A percentile compares a stretch with the other conserved stretches of the same genome.
phyloP scores from a whole-genome alignment of 2,888 invertebrate genomes.

The Archips xylosteana region DNA sequence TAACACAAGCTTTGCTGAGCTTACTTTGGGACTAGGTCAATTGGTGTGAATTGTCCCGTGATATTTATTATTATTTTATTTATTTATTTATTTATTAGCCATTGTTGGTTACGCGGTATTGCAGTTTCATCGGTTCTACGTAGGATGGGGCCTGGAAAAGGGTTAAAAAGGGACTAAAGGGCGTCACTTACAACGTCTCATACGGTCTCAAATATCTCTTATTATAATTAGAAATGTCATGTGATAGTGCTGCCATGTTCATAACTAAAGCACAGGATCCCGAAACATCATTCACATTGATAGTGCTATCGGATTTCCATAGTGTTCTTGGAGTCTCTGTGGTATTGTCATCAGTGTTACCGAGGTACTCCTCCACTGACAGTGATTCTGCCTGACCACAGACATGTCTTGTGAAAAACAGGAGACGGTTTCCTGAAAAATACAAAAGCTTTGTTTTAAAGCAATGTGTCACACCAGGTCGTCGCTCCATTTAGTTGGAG shows the following conservation, averaged over 20 bases:
- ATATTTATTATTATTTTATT: no score
- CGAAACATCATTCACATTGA: slow-evolving; percentile 66
- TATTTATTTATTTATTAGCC: no score
- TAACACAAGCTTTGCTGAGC: no score
- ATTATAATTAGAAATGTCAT: slow-evolving; percentile 58
- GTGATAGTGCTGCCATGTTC: slow-evolving; percentile 55
- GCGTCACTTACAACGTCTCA: slow-evolving; percentile 16
- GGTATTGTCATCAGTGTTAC: slow-evolving; percentile 10
- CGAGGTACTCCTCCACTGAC: slow-evolving; percentile 62
- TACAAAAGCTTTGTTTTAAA: not conserved
- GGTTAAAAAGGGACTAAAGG: no score
- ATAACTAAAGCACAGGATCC: slow-evolving; percentile 64
- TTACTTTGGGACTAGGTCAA: no score
- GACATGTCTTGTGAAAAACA: slow-evolving; percentile 64
- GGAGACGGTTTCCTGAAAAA: slow-evolving; percentile 62
- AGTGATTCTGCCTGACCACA: slow-evolving; percentile 55
- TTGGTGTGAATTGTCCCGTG: no score
- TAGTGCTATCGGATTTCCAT: slow-evolving; percentile 48
- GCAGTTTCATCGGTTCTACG: no score
- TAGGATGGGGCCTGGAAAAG: no score
- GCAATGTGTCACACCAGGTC: no score
- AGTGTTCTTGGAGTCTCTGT: slow-evolving; percentile 53
- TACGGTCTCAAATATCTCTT: slow-evolving; percentile 58
- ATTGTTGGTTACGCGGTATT: no score
- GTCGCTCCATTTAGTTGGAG: no score